Base-by-base conservation (phyloP, 1,140 invertebrate genomes). In the Pseudomyrmex pallidus region DNA sequence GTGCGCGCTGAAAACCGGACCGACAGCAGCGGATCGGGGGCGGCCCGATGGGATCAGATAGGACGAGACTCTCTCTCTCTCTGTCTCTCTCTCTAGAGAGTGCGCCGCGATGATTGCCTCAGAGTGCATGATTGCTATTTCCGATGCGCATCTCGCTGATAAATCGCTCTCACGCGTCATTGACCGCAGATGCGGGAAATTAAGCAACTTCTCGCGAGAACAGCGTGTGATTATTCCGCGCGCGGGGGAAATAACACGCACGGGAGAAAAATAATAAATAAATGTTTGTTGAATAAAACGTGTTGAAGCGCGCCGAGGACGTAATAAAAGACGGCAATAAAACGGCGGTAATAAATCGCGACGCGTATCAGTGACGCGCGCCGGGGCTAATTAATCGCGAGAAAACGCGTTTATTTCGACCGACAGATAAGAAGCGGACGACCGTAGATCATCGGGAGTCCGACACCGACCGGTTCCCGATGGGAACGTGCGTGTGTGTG, bases 371-470 rank as follows among this genome's bases (percentile, higher is more conserved):
- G 54, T 44, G 9, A 44, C 63, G 63, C 64, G 44, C 64, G 20
- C 35, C 35, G 35, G 66, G 17, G 76, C 54, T 80, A 80, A 80
- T 80, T 80, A 59, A 80, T 80, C 76, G 64, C 13, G 67, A 25
- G 74, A 66, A 76, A 76, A 61, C 61, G 63, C 52, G 64, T 50
- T 68, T 57, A 78, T 77, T 66, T 48, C 50, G 48, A 25, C 10
- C 62, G 61, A 56, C 56, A n/a, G 74, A 56, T 61, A 72, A 80
- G 64, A 83, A 61, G n/a, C 35, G 74, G 22, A 67, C 62, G 46
- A 44, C 48, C 56, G 35, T 48, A 57, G 61, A 57, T 72, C 68
- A 57, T 52, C 50, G 48, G n/a, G 44, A n/a, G 10, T 54, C 46
- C 64, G 57, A 83, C 25, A 76, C 25, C 54, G 64, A 64, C 74